Evolutionary conservation across 2,888 invertebrate species (phyloP).

Genomic region (Drosophila rellima): DNA sequence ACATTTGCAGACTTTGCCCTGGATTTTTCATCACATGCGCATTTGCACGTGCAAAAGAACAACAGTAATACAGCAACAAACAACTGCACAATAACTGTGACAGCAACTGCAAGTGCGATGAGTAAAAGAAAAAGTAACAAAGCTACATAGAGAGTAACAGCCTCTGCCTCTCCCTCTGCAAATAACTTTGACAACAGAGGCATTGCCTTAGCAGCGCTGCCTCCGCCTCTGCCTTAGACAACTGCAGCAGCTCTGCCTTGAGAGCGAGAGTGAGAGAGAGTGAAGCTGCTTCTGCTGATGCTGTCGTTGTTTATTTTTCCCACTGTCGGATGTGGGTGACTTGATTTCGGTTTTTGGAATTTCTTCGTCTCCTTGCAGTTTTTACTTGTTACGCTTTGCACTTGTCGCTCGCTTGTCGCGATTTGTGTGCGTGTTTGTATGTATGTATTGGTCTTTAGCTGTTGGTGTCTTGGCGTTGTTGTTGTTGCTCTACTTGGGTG

Average conservation of each 20-base stretch:
- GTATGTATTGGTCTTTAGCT: constrained; percentile 4
- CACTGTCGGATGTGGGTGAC: constrained; percentile 51
- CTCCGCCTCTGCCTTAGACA: neutral
- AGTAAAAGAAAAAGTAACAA: constrained; percentile 27
- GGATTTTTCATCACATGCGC: constrained; percentile 78
- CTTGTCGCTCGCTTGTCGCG: constrained; percentile 41
- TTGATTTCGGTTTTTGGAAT: constrained; percentile 55
- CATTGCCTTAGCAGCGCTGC: neutral
- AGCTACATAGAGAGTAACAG: neutral
- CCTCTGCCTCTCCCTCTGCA: constrained; percentile 9
- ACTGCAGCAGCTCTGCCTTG: neutral
- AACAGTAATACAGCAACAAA: constrained; percentile 20
- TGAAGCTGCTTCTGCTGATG: constrained; percentile 13
- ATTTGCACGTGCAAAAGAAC: constrained; percentile 48
- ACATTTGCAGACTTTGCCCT: constrained; percentile 66
- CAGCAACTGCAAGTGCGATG: constrained; percentile 6
- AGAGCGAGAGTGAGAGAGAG: constrained; percentile 28
- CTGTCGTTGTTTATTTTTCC: constrained; percentile 10
- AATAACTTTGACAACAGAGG: constrained; percentile 1
- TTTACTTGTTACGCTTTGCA: constrained; percentile 68
- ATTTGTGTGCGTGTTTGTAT: constrained; percentile 9
- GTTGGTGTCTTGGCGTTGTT: constrained; percentile 11
- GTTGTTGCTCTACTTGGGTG: constrained; percentile 49
- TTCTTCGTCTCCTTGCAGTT: constrained; percentile 52
- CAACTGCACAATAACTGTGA: neutral